Percentiles rank a stretch among this genome's conserved stretches.
Evolutionary conservation across 2,888 invertebrate species (phyloP).

Genomic region (Pammene fasciana): DNA sequence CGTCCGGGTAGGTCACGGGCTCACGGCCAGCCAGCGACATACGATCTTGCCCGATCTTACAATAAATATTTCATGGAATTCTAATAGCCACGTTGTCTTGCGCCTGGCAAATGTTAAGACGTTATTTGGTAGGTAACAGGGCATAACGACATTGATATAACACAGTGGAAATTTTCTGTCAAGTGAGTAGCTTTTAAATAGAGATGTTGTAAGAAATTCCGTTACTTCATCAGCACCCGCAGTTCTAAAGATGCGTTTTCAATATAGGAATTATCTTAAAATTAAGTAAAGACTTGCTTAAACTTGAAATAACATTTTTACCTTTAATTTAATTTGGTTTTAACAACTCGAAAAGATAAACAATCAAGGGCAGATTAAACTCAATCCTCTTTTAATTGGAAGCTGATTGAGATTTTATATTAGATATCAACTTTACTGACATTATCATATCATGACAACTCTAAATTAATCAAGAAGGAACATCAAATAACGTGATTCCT

Average conservation of each 20-base stretch:
- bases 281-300: neutral
- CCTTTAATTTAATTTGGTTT: neutral
- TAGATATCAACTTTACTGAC: neutral
- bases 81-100: neutral
- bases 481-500: neutral
- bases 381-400: slow-evolving; percentile 22
- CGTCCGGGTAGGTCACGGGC: slow-evolving; percentile 62
- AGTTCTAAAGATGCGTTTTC: too few species aligned
- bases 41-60: slow-evolving; percentile 40
- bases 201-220: too few species aligned
- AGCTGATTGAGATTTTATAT: neutral
- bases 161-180: too few species aligned
- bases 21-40: slow-evolving; percentile 57
- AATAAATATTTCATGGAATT: neutral
- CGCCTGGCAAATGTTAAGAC: neutral
- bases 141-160: too few species aligned
- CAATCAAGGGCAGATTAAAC: neutral
- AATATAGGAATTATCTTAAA: too few species aligned
- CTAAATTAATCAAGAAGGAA: neutral
- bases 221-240: too few species aligned
- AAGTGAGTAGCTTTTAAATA: too few species aligned
- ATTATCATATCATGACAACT: neutral
- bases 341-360: slow-evolving; percentile 12
- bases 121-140: too few species aligned
- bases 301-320: neutral